A percentile compares a stretch with the other conserved stretches of the same genome.
These are phyloP conservation scores for Canis aureus DNA, from an alignment of 2,113 vertebrate species.

Conservation along the genomic window DNA sequence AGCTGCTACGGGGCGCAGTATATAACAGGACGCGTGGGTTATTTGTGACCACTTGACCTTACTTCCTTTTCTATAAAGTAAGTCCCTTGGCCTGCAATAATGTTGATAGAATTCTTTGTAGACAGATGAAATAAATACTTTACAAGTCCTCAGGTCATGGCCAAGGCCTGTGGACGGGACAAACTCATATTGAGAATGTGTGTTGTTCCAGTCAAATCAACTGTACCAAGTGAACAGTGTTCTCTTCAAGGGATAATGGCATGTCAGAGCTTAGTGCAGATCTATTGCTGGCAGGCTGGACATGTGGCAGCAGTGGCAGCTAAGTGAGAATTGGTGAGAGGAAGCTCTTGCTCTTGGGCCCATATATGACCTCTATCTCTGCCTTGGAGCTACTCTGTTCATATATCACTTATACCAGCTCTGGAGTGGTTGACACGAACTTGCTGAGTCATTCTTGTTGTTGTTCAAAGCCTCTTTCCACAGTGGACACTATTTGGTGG, in stretches of 20 bases:
- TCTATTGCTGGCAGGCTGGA: background rate
- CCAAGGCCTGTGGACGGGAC: background rate
- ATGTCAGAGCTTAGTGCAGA: background rate
- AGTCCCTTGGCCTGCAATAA: background rate
- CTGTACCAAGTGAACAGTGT: background rate
- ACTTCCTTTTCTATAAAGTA: background rate
- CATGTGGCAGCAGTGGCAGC: background rate
- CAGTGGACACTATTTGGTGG: background rate
- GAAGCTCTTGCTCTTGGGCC: background rate
- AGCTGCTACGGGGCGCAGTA: background rate
- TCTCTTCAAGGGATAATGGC: background rate
- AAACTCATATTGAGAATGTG: background rate
- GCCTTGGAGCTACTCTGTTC: background rate
- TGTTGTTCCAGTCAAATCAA: background rate
- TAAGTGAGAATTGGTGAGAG: background rate
- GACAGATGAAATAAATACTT: background rate
- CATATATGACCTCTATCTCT: background rate
- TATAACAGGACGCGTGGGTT: background rate
- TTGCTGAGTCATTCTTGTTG: background rate
- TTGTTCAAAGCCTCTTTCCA: background rate
- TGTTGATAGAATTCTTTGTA: background rate
- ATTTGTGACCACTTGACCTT: background rate
- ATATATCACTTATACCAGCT: fast-evolving
- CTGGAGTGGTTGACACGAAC: background rate
- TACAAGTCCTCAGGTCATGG: background rate